Base-by-base conservation (phyloP, 2,797 vertebrate species). In the Poecilia velifera region DNA sequence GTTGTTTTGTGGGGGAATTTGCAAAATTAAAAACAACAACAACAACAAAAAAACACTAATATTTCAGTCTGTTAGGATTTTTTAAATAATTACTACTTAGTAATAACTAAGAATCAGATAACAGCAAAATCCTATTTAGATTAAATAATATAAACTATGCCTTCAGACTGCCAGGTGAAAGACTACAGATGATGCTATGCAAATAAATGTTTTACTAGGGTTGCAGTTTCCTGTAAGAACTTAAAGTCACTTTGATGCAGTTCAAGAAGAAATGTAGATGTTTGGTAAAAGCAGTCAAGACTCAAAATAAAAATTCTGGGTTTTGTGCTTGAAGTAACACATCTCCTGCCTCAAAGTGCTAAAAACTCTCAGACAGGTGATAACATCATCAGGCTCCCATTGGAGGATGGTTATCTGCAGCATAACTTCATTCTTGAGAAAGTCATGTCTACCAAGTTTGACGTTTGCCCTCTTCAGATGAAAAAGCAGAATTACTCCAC, bases 381-480 rank as follows among this genome's bases (percentile, higher is more conserved):
- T 81, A 82, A 87, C 91, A 93, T 94, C 89, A 90, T 89, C 85
- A 72, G 78, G 88, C 85, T 91, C 75, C 87, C 85, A 73, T 83
- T 73, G 83, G 86, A 86, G 87, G 87, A 72, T 0, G 49, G 83
- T 78, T 77, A 83, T 90, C 90, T 90, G 86, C 86, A 85, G 80
- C n/a, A 79, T 85, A 90, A 90, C 85, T 88, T 89, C 75, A 81
- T 89, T 88, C 79, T 89, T 84, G 83, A 90, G 84, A 83, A 91
- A 89, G 84, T 86, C 84, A 66, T 49, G 78, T 87, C 88, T 86
- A 80, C 82, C 86, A 79, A 82, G 88, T 88, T 84, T 84, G 85
- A 93, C 82, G 89, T 90, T 89, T 93, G 89, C 89, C 86, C 88
- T 91, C 85, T 88, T 89, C 78, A 87, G 84, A 90, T 79, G 89